These are phyloP conservation scores for Alligator sinensis DNA, from an alignment of 2,113 vertebrate genomes.

Conservation along the genomic window DNA sequence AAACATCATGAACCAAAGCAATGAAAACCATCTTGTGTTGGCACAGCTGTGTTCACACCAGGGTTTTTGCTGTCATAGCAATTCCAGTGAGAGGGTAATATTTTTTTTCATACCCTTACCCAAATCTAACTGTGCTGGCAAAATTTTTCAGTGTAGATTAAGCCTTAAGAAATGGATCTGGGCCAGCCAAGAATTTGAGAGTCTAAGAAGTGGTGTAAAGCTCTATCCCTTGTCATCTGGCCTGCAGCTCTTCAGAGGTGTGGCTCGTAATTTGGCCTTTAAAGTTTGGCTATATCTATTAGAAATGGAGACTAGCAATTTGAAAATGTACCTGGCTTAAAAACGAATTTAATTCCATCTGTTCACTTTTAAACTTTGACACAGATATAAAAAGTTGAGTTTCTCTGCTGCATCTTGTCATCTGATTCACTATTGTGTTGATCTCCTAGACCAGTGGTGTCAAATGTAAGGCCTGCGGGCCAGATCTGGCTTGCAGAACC, in stretches of 20 bases:
- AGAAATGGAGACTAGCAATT: neutral
- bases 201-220: neutral
- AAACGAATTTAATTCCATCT: constrained; percentile 46
- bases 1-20: too few species aligned
- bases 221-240: neutral
- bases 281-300: neutral
- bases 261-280: neutral
- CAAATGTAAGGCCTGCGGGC: too few species aligned
- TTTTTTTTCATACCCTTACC: too few species aligned
- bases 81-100: too few species aligned
- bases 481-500: too few species aligned
- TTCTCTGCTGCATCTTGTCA: neutral
- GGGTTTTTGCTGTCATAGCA: too few species aligned
- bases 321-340: neutral
- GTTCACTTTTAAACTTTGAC: constrained; percentile 39
- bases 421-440: neutral
- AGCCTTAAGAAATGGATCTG: neutral
- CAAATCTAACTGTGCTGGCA: too few species aligned
- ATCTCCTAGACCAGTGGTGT: neutral
- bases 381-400: constrained; percentile 15
- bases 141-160: too few species aligned
- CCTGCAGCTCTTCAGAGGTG: neutral
- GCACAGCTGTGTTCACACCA: too few species aligned
- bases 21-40: too few species aligned
- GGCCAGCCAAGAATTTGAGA: neutral